These are phyloP conservation scores for Okapia johnstoni DNA, from an alignment of 2,113 vertebrate species.

Conservation along the genomic window DNA sequence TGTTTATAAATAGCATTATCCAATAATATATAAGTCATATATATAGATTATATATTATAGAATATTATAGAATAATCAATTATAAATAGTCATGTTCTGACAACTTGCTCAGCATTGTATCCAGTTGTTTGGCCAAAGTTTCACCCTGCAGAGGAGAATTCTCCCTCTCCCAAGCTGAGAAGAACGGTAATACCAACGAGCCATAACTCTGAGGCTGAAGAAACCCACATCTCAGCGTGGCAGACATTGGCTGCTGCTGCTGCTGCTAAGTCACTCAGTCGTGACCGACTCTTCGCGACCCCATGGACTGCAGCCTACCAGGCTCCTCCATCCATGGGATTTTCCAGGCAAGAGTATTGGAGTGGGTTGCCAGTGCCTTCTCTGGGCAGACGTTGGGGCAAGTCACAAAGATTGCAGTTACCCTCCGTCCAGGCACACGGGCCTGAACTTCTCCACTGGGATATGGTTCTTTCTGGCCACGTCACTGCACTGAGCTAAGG, in stretches of 20 bases:
- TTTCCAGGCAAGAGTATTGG: no score
- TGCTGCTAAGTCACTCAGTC: no score
- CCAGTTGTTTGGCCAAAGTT: neutral
- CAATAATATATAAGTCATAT: neutral
- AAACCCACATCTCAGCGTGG: neutral
- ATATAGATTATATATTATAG: neutral
- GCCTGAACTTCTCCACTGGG: neutral
- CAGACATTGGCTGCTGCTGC: no score
- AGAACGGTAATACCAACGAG: neutral
- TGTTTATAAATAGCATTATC: neutral
- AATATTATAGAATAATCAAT: neutral
- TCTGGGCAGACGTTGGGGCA: no score
- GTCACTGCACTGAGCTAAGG: neutral
- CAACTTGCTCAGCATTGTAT: neutral
- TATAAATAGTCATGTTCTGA: neutral
- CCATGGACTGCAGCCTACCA: no score
- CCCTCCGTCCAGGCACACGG: neutral
- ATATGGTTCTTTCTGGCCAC: neutral
- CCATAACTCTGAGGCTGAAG: neutral
- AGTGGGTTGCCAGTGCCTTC: no score
- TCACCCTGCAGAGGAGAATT: neutral
- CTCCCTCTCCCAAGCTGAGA: neutral
- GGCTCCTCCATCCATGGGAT: no score
- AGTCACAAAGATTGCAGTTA: accelerated
- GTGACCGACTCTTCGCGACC: no score